Evolutionary conservation across 2,888 invertebrate species (phyloP).

Genomic region (Erebia palarica): DNA sequence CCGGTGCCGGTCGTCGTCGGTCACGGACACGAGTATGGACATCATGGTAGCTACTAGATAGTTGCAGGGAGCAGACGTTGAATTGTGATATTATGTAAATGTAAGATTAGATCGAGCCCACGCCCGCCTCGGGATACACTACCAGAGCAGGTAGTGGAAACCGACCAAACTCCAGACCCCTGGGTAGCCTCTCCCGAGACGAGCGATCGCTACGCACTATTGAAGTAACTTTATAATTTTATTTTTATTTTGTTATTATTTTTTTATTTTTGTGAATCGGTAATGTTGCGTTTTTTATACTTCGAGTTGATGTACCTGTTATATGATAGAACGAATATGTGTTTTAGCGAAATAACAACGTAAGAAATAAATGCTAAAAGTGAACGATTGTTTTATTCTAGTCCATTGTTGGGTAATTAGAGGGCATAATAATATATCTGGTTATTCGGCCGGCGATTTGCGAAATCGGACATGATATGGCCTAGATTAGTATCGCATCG

Average conservation of each 20-base stretch:
- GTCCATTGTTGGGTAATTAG: conserved; percentile 50
- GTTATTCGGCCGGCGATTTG: conserved; percentile 64
- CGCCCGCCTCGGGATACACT: conserved; percentile 59
- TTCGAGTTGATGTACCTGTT: conserved; percentile 82
- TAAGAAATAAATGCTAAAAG: conserved; percentile 62
- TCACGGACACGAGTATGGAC: conserved; percentile 77
- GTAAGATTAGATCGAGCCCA: conserved; percentile 75
- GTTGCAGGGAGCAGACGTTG: conserved; percentile 79
- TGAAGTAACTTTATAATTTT: conserved; percentile 51
- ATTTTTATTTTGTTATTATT: conserved; percentile 65
- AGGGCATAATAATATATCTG: conserved; percentile 45
- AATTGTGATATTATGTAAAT: conserved; percentile 79
- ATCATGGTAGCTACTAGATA: conserved; percentile 79
- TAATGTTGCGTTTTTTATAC: conserved; percentile 61
- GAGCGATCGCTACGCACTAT: conserved; percentile 67
- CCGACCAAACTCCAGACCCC: conserved; percentile 47
- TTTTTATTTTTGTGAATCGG: conserved; percentile 64
- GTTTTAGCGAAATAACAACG: conserved; percentile 52
- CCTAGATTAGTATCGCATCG: conserved; percentile 70
- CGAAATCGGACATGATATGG: conserved; percentile 71
- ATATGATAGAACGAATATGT: conserved; percentile 59
- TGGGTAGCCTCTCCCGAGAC: conserved; percentile 55
- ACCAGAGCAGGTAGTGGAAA: conserved; percentile 63
- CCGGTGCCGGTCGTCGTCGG: conserved; percentile 78
- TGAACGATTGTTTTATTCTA: conserved; percentile 47